Evolutionary conservation across 2,888 invertebrate genomes (phyloP).

Genomic region (Drosophila histrio): DNA sequence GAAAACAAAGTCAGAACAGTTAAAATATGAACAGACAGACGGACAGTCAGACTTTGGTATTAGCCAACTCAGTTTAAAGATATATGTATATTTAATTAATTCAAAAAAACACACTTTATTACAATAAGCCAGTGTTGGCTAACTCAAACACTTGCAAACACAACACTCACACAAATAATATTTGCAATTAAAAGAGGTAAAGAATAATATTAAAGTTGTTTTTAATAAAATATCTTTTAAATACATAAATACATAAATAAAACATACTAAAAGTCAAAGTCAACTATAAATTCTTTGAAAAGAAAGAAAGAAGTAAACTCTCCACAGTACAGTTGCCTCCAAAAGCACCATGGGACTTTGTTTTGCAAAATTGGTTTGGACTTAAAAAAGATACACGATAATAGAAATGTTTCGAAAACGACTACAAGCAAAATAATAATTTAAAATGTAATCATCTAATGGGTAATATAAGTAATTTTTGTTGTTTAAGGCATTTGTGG

Average conservation of each 20-base stretch:
- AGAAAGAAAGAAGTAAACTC: not conserved
- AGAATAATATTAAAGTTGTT: not conserved
- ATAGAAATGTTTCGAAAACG: constrained; percentile 35
- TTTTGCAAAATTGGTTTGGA: constrained; percentile 6
- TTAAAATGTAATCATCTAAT: constrained; percentile 48
- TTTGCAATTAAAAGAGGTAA: not conserved
- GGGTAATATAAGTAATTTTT: constrained; percentile 57
- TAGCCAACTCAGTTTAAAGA: not conserved
- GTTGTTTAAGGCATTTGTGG: constrained; percentile 55
- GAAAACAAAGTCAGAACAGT: not conserved
- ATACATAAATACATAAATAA: too few relatives aligned
- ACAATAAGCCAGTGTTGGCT: not conserved
- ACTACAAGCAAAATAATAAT: constrained; percentile 54
- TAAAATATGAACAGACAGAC: constrained; percentile 5
- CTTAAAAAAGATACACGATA: constrained; percentile 8
- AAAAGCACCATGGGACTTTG: constrained; percentile 12
- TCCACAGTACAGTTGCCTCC: not conserved
- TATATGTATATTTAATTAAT: not conserved
- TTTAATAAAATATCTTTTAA: not conserved
- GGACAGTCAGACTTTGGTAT: not conserved
- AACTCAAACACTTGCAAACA: not conserved
- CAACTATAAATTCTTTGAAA: too few relatives aligned
- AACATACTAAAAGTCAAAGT: too few relatives aligned
- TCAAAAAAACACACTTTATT: not conserved
- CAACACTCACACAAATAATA: not conserved